Evolutionary conservation across 2,888 invertebrate genomes (phyloP).

Genomic region (Clivina fossor): DNA sequence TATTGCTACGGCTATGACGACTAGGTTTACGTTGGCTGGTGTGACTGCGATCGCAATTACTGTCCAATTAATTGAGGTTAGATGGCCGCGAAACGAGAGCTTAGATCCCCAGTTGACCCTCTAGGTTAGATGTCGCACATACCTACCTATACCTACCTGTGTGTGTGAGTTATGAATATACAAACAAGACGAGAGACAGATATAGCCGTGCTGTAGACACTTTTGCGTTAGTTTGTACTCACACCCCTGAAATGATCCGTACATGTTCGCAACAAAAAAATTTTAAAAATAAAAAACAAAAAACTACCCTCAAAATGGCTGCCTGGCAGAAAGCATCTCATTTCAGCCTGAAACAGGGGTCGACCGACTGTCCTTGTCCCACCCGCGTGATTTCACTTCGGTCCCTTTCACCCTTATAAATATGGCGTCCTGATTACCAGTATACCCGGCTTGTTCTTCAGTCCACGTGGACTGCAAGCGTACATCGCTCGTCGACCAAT

Average conservation of each 20-base stretch:
- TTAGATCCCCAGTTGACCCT: too few species aligned
- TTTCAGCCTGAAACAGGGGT: constrained; percentile 56
- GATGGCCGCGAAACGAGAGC: too few species aligned
- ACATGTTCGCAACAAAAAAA: constrained; percentile 53
- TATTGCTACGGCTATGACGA: too few species aligned
- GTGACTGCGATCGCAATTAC: constrained; percentile 28
- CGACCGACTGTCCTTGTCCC: constrained; percentile 55
- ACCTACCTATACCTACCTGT: constrained; percentile 8
- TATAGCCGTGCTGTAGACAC: constrained; percentile 36
- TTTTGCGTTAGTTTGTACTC: constrained; percentile 51
- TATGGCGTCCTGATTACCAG: constrained; percentile 58
- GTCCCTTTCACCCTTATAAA: constrained; percentile 57
- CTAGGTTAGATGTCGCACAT: constrained; percentile 13
- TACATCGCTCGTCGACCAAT: constrained; percentile 42
- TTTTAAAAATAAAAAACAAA: constrained; percentile 54
- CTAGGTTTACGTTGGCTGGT: too few species aligned
- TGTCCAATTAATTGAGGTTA: constrained; percentile 28
- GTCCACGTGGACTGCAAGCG: constrained; percentile 50
- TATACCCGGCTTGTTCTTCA: constrained; percentile 53
- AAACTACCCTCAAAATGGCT: constrained; percentile 75
- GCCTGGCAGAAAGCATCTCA: constrained; percentile 61
- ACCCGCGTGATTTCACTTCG: constrained; percentile 55
- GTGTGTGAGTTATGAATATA: constrained; percentile 18
- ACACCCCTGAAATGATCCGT: constrained; percentile 54
- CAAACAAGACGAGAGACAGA: background rate